Base-by-base conservation (phyloP, 2,797 vertebrate genomes). In the Microtus californicus region DNA sequence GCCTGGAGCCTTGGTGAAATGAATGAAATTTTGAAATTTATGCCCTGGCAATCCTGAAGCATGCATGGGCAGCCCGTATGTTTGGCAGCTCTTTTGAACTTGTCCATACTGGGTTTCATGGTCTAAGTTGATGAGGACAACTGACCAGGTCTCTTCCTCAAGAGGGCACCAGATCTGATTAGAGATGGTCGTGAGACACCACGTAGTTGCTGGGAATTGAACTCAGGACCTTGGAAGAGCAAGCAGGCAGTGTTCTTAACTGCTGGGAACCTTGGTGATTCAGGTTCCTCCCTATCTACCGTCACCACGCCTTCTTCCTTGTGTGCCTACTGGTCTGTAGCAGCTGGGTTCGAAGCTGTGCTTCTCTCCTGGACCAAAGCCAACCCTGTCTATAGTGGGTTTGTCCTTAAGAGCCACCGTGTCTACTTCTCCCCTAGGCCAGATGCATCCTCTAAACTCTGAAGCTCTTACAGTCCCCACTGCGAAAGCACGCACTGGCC, bases 241-340 rank as follows among this genome's bases (percentile, higher is more conserved):
- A 56, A 56, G 56, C 19, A 59, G 56, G 56, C 56, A 59, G 56
- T 59, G 56, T 23, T 59, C 56, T 59, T 23, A 23, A 59, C 56
- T 48, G 43, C 34, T 63, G 90, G n/a, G 45, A 63, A 65, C 23
- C 71, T 87, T 76, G 4, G 48, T 93, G 67, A 61, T 83, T 71
- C 79, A 31, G 37, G 89, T 90, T n/a, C 95, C 88, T 82, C 76
- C 37, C 85, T 91, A 77, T 51, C 85, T 86, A 25, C 63, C 54
- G 90, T 93, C 92, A 94, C 79, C 31, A n/a, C 1, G 17, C 40
- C 45, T n/a, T 27, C 56, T 80, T 15, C 67, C 56, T 77, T 71
- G 56, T 76, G 40, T 92, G 88, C 43, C 48, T 29, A 76, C 54
- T 59, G 29, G 93, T 81, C 91, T 48, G 40, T 89, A 63, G 23